Percentiles rank a stretch among this genome's conserved stretches.
phyloP scores from a whole-genome alignment of 92 coral and sea anemone species.

The Hydrozoanthus gracilis region DNA sequence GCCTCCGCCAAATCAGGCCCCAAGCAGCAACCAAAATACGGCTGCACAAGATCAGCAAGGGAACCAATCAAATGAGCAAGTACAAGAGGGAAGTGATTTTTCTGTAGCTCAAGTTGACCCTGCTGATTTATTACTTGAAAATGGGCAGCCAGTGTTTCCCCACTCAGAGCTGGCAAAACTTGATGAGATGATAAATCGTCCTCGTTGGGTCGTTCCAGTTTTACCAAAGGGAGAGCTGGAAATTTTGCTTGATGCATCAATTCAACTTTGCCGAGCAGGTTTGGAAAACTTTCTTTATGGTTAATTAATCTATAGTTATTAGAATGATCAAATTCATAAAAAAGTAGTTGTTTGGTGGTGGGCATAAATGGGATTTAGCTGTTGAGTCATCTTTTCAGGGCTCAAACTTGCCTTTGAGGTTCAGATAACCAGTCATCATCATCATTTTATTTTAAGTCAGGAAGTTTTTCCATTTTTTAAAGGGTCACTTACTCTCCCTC shows the following conservation, averaged over 20 bases:
- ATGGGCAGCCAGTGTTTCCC: constrained; percentile 93
- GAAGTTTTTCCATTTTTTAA: too few relatives aligned
- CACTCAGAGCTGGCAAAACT: constrained; percentile 88
- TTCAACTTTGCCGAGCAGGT: constrained; percentile 96
- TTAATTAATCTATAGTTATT: too few relatives aligned
- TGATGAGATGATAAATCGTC: constrained; percentile 97
- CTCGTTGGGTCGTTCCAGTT: constrained; percentile 99
- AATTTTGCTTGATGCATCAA: constrained; percentile 88
- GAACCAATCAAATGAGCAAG: constrained; percentile 53
- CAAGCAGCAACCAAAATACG: constrained; percentile 55
- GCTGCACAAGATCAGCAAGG: constrained; percentile 62
- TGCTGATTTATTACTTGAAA: constrained; percentile 72
- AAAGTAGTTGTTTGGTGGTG: too few relatives aligned
- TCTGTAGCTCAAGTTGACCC: constrained; percentile 61
- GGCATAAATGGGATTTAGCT: too few relatives aligned
- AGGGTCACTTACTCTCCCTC: too few relatives aligned
- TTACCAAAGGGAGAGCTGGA: constrained; percentile 98
- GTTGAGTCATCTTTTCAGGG: too few relatives aligned
- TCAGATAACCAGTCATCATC: too few relatives aligned
- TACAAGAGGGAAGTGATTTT: constrained; percentile 50
- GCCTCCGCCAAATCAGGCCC: constrained; percentile 77
- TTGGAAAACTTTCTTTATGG: not conserved
- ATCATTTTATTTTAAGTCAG: too few relatives aligned
- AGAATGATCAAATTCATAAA: too few relatives aligned
- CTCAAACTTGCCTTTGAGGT: too few relatives aligned